Evolutionary conservation across 2,888 invertebrate genomes (phyloP).

Genomic region (Eustalomyia histrio): DNA sequence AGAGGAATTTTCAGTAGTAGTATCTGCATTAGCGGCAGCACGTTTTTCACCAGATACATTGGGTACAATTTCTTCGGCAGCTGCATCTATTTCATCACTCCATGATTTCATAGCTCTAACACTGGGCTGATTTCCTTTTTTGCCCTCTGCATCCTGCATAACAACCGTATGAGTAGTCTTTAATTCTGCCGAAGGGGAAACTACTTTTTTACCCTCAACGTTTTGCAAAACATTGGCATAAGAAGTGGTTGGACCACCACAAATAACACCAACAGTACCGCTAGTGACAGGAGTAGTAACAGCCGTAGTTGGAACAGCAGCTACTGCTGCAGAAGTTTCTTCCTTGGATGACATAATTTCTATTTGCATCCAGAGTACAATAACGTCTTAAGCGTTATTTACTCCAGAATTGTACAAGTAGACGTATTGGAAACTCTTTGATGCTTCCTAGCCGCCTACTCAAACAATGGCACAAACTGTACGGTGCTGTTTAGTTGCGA

Average conservation of each 20-base stretch:
- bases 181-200: conserved; percentile 34
- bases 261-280: conserved; percentile 81
- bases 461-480: conserved; percentile 20
- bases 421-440: conserved; percentile 74
- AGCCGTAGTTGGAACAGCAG: conserved; percentile 43
- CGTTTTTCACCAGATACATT: conserved; percentile 78
- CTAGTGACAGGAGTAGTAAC: conserved; percentile 79
- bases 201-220: conserved; percentile 71
- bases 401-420: conserved; percentile 61
- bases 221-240: conserved; percentile 86
- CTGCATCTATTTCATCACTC: conserved; percentile 76
- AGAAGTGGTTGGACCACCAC: conserved; percentile 80
- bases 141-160: conserved; percentile 61
- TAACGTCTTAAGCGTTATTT: conserved; percentile 66
- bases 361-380: conserved; percentile 68
- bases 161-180: conserved; percentile 39
- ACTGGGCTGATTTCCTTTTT: conserved; percentile 76
- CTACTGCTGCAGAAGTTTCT: conserved; percentile 71
- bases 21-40: conserved; percentile 74
- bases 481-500: background rate
- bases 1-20: conserved; percentile 77
- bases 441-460: conserved; percentile 73
- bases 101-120: conserved; percentile 76
- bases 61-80: conserved; percentile 63
- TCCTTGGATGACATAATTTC: conserved; percentile 76